These are phyloP conservation scores for Cyphomyrus discorhynchus DNA, from an alignment of 2,113 vertebrate species.

Conservation along the genomic window DNA sequence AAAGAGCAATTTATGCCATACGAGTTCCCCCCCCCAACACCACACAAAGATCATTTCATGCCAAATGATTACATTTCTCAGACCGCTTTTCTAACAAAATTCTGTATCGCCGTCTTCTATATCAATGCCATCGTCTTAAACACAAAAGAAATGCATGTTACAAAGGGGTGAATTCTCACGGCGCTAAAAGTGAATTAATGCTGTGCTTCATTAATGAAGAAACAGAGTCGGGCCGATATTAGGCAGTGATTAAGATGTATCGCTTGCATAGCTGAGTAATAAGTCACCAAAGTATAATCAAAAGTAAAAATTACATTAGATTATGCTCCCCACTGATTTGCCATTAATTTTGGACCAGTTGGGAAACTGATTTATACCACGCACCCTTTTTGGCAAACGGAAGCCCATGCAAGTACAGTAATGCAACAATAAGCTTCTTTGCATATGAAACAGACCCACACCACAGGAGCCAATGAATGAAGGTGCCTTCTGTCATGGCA, in stretches of 20 bases:
- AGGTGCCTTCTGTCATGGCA: not conserved
- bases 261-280: conserved; percentile 18
- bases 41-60: conserved; percentile 10
- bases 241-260: conserved; percentile 33
- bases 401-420: not conserved
- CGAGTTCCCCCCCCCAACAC: not conserved
- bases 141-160: not conserved
- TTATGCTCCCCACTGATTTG: not conserved
- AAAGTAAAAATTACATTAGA: not conserved
- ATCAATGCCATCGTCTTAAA: not conserved
- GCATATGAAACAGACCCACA: not conserved
- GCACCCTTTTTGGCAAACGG: not conserved
- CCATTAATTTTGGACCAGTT: not conserved
- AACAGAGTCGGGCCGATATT: conserved; percentile 42
- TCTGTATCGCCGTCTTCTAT: not conserved
- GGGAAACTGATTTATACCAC: not conserved
- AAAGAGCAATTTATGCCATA: conserved; percentile 8
- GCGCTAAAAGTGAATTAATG: conserved; percentile 46
- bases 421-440: not conserved
- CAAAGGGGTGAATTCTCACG: conserved; percentile 40
- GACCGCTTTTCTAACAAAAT: conserved; percentile 3
- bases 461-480: not conserved
- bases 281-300: not conserved
- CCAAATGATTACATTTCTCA: conserved; percentile 8
- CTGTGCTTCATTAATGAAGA: conserved; percentile 47